Percentiles rank a stretch among this genome's conserved stretches.
These are phyloP conservation scores for Glaucidium brasilianum DNA, from an alignment of 2,113 vertebrate genomes.

Conservation along the genomic window DNA sequence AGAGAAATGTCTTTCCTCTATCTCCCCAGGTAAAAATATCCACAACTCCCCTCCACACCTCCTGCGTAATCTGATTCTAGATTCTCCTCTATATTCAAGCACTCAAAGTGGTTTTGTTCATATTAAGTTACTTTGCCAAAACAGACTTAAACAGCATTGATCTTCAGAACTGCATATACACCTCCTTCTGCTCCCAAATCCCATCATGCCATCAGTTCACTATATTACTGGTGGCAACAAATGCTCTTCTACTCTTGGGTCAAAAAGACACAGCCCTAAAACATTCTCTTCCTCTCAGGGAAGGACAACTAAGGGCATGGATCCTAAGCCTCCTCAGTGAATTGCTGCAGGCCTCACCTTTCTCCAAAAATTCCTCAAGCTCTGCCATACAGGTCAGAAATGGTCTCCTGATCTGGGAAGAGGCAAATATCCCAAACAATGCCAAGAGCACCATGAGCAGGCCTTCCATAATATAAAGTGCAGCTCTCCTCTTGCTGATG, in stretches of 20 bases:
- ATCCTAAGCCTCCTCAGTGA: background rate
- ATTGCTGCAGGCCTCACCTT: background rate
- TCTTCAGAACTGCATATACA: background rate
- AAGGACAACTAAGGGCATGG: background rate
- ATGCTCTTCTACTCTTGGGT: background rate
- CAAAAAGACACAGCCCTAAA: background rate
- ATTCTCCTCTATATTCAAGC: background rate
- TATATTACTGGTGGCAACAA: background rate
- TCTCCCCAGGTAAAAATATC: background rate
- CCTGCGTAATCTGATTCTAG: background rate
- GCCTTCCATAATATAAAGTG: background rate
- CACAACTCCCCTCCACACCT: background rate
- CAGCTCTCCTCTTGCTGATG: background rate
- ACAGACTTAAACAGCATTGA: rapidly evolving
- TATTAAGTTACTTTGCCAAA: background rate
- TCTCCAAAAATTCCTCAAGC: background rate
- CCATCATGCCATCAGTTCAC: background rate
- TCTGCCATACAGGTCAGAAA: background rate
- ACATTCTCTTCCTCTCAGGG: background rate
- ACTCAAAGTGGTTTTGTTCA: background rate
- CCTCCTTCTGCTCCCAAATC: background rate
- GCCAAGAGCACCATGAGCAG: background rate
- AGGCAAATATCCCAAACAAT: background rate
- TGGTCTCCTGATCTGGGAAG: background rate
- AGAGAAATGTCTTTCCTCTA: background rate